A percentile compares a stretch with the other conserved stretches of the same genome.
These are phyloP conservation scores for Pocillopora grandis DNA, from an alignment of 92 coral and sea anemone species.

Conservation along the genomic window DNA sequence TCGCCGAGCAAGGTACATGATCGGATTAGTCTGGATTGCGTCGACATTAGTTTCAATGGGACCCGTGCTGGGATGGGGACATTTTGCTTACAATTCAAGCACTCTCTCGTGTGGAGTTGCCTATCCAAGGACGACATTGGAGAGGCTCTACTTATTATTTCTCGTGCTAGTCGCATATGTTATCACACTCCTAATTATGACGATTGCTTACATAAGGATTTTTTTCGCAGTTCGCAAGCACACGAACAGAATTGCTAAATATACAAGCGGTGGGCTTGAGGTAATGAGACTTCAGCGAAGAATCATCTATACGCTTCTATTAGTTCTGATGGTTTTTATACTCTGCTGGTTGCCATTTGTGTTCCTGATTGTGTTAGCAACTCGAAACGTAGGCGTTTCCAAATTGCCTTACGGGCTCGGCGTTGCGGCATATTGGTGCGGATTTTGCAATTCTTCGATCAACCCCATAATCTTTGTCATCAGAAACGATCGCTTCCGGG, in stretches of 20 bases:
- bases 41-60: constrained; percentile 69
- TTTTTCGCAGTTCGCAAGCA: constrained; percentile 77
- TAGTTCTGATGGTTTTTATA: constrained; percentile 74
- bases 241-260: constrained; percentile 68
- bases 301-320: constrained; percentile 73
- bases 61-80: constrained; percentile 85
- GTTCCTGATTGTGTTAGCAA: constrained; percentile 68
- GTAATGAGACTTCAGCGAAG: constrained; percentile 84
- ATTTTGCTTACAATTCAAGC: constrained; percentile 79
- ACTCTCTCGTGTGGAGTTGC: constrained; percentile 84
- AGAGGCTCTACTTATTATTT: constrained; percentile 69
- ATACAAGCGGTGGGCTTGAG: constrained; percentile 70
- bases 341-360: constrained; percentile 89
- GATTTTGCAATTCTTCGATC: constrained; percentile 76
- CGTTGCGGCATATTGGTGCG: constrained; percentile 91
- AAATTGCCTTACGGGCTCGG: constrained; percentile 83
- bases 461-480: constrained; percentile 82
- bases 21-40: constrained; percentile 60
- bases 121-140: constrained; percentile 61
- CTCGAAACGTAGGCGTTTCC: constrained; percentile 50
- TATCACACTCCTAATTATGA: constrained; percentile 76
- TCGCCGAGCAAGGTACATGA: constrained; percentile 78
- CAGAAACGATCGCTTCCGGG: constrained; percentile 86
- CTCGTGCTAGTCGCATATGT: constrained; percentile 74
- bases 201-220: constrained; percentile 74